A percentile compares a stretch with the other conserved stretches of the same genome.
Evolutionary conservation across 2,888 invertebrate species (phyloP).

Genomic region (Drosophila birchii): DNA sequence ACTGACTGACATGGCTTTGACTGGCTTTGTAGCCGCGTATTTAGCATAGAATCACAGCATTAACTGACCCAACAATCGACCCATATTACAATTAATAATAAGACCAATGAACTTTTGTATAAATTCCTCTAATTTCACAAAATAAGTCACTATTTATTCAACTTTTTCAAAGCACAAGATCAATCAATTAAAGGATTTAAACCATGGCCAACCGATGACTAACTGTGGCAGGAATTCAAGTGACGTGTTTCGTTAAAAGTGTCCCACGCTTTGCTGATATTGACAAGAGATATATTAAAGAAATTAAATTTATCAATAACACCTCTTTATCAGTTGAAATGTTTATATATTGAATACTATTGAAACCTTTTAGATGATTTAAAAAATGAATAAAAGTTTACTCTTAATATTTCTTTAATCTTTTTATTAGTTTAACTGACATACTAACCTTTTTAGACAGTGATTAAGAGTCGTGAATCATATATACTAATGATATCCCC

Average conservation of each 20-base stretch:
- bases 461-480: background rate
- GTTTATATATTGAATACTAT: background rate
- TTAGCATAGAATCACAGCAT: conserved; percentile 45
- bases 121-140: conserved; percentile 1
- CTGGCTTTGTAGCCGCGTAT: conserved; percentile 11
- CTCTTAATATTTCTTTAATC: background rate
- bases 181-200: background rate
- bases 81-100: background rate
- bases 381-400: background rate
- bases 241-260: conserved; percentile 15
- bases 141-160: background rate
- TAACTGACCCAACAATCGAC: conserved; percentile 59
- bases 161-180: background rate
- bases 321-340: conserved; percentile 1
- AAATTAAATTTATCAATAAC: background rate
- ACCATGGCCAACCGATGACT: conserved; percentile 17
- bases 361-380: background rate
- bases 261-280: background rate
- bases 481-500: too few species aligned
- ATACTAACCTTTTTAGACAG: background rate
- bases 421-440: background rate
- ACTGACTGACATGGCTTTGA: conserved; percentile 8
- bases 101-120: conserved; percentile 57
- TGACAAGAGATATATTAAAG: background rate
- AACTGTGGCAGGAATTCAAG: background rate